Conservation (phyloP, 1,140 invertebrate species). For the Drosophila pruinosa region DNA sequence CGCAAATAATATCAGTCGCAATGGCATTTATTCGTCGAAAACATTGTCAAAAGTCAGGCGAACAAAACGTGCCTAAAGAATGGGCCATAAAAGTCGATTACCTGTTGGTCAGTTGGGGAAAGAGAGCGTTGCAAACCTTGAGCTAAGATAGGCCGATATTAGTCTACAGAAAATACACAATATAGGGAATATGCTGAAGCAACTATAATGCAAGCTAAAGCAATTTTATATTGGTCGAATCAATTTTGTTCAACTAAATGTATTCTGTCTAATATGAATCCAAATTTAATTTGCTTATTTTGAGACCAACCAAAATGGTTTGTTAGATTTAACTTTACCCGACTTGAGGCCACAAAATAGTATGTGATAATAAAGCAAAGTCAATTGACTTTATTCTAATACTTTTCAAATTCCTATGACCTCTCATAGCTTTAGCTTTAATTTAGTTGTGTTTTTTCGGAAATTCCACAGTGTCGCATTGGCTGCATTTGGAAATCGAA, state of each 20-base stretch:
- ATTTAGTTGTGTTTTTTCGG: neutral
- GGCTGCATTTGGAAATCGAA: neutral
- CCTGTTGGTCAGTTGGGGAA: neutral
- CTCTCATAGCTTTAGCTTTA: neutral
- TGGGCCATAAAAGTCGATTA: slow-evolving; percentile 27
- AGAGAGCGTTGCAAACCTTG: neutral
- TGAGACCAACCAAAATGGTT: no score
- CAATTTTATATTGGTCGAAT: no score
- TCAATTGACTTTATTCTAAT: neutral
- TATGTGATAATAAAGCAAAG: neutral
- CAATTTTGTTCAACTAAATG: no score
- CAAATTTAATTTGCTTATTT: no score
- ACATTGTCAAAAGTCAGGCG: slow-evolving; percentile 25
- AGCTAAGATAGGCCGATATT: neutral
- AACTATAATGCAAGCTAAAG: no score
- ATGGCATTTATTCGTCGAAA: neutral
- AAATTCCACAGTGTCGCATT: neutral
- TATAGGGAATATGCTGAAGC: no score
- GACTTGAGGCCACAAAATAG: no score
- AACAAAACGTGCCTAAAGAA: slow-evolving; percentile 43
- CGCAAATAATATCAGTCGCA: slow-evolving; percentile 24
- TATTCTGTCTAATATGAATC: no score
- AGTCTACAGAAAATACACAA: no score
- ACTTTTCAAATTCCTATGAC: neutral
- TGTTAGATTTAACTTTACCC: no score